phyloP scores from a whole-genome alignment of 2,113 vertebrate genomes.

The Hippoglossus stenolepis region DNA sequence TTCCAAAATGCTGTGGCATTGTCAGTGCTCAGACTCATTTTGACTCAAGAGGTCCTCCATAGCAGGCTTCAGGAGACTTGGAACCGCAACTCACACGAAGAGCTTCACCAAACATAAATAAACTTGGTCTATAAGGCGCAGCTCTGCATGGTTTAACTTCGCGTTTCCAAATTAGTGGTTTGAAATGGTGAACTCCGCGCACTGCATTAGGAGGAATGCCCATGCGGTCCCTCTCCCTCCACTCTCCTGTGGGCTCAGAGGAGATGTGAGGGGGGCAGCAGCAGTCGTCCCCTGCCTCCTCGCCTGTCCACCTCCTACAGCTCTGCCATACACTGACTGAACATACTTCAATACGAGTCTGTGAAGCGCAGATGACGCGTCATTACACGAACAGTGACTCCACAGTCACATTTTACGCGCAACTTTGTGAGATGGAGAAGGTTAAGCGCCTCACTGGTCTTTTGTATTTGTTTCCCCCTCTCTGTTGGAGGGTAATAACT shows the following conservation, averaged over 20 bases:
- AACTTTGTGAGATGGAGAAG: background rate
- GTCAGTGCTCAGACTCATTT: constrained; percentile 83
- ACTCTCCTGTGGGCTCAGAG: constrained; percentile 54
- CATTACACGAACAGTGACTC: background rate
- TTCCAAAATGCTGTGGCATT: constrained; percentile 78
- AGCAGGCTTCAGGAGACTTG: constrained; percentile 71
- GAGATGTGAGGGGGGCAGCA: constrained; percentile 62
- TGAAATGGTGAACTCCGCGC: background rate
- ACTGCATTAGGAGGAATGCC: background rate
- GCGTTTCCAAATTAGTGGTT: constrained; percentile 17
- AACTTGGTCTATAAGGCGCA: background rate
- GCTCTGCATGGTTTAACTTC: constrained; percentile 17
- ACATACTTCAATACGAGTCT: constrained; percentile 27
- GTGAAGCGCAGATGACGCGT: constrained; percentile 50
- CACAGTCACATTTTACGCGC: constrained; percentile 16
- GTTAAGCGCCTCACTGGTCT: constrained; percentile 13
- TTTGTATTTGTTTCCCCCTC: constrained; percentile 15
- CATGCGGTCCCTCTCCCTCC: constrained; percentile 42
- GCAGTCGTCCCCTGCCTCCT: constrained; percentile 61
- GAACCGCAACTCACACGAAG: constrained; percentile 45
- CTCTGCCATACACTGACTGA: constrained; percentile 51
- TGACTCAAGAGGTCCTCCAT: constrained; percentile 80
- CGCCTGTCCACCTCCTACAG: constrained; percentile 52
- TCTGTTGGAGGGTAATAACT: constrained; percentile 33
- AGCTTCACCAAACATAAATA: constrained; percentile 13